Evolutionary conservation across 2,797 vertebrate species (phyloP).

Genomic region (Spondyliosoma cantharus): DNA sequence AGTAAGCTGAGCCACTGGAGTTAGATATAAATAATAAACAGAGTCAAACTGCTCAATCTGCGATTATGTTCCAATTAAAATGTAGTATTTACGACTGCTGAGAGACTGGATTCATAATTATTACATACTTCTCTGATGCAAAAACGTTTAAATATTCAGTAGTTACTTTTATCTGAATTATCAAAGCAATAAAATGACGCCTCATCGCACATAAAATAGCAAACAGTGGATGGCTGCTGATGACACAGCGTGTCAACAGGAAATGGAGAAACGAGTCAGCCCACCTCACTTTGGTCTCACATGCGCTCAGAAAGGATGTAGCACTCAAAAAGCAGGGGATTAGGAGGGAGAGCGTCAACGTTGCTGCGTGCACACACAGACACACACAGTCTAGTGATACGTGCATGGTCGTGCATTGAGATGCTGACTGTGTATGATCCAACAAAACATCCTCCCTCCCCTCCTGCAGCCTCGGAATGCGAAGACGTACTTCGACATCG

Average conservation of each 20-base stretch:
- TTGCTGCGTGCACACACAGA: slow-evolving; percentile 20
- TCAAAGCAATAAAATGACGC: slow-evolving; percentile 40
- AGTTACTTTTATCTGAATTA: slow-evolving; percentile 52
- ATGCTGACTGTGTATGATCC: slow-evolving; percentile 63
- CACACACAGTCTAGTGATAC: neutral
- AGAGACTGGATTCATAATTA: slow-evolving; percentile 35
- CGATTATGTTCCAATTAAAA: slow-evolving; percentile 31
- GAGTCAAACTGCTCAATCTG: slow-evolving; percentile 9
- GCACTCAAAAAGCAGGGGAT: slow-evolving; percentile 35
- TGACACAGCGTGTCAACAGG: slow-evolving; percentile 71
- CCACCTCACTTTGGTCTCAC: slow-evolving; percentile 39
- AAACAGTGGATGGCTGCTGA: slow-evolving; percentile 58
- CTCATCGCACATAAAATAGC: slow-evolving; percentile 32
- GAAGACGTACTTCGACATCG: slow-evolving; percentile 60
- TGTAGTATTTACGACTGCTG: slow-evolving; percentile 11
- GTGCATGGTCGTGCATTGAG: slow-evolving; percentile 32
- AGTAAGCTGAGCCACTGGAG: neutral
- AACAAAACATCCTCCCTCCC: slow-evolving; percentile 56
- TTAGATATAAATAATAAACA: neutral
- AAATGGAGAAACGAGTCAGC: slow-evolving; percentile 52
- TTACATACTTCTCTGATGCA: slow-evolving; percentile 49
- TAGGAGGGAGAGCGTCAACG: slow-evolving; percentile 5
- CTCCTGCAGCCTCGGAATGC: slow-evolving; percentile 49
- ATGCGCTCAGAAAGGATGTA: slow-evolving; percentile 42
- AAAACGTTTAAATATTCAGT: slow-evolving; percentile 55